Conservation (phyloP, 2,888 invertebrate genomes). For the Andrena bicolor region DNA sequence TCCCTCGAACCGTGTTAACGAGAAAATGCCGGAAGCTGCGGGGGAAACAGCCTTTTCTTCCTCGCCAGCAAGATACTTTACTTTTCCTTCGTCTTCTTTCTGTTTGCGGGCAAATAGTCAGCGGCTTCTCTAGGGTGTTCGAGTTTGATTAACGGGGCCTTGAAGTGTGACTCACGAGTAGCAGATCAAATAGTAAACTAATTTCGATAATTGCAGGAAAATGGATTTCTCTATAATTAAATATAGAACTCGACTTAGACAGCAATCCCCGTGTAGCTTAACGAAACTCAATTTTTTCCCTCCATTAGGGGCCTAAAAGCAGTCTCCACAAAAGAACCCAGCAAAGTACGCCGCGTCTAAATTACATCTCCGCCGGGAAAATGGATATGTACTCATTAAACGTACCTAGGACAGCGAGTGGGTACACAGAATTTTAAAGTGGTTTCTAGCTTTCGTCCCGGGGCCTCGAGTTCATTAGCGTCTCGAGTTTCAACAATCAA, state of each 20-base stretch:
- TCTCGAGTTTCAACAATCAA: slow-evolving; percentile 20
- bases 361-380: background rate
- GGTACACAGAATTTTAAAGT: slow-evolving; percentile 8
- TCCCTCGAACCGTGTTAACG: slow-evolving; percentile 55
- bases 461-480: slow-evolving; percentile 33
- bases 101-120: background rate
- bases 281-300: background rate
- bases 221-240: too few relatives aligned
- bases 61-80: slow-evolving; percentile 1
- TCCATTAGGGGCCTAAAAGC: background rate
- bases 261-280: background rate
- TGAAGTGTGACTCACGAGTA: background rate
- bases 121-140: background rate
- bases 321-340: background rate
- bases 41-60: background rate
- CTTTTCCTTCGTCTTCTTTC: slow-evolving; percentile 5
- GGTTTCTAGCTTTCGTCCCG: slow-evolving; percentile 17
- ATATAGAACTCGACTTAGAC: background rate
- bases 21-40: slow-evolving; percentile 48
- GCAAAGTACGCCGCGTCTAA: background rate
- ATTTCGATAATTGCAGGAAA: background rate
- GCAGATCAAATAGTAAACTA: background rate
- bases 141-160: slow-evolving; percentile 5
- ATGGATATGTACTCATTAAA: slow-evolving; percentile 1
- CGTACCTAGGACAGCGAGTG: background rate